phyloP scores from a whole-genome alignment of 2,888 invertebrate species.

The Eledone cirrhosa region DNA sequence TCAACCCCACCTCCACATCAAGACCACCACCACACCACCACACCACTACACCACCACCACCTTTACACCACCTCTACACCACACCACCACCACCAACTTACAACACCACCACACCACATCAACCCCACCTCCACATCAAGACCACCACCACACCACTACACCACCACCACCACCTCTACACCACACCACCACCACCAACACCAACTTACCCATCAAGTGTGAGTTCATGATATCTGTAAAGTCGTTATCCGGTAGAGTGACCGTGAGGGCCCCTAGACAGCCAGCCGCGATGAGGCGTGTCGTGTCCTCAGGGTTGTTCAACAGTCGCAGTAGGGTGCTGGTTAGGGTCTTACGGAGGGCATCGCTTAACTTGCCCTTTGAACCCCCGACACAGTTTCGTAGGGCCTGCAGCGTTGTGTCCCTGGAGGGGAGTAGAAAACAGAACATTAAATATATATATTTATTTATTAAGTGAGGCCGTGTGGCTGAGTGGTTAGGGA shows the following conservation, averaged over 20 bases:
- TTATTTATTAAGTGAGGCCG: too few species aligned
- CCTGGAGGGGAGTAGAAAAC: constrained; percentile 66
- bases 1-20: too few species aligned
- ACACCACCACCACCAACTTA: too few species aligned
- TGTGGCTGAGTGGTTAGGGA: too few species aligned
- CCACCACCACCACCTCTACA: too few species aligned
- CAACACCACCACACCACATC: too few species aligned
- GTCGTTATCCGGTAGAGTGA: constrained; percentile 78
- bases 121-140: too few species aligned
- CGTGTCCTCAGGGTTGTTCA: constrained; percentile 76
- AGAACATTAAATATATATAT: too few species aligned
- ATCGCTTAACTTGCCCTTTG: constrained; percentile 89
- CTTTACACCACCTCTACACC: too few species aligned
- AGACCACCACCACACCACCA: too few species aligned
- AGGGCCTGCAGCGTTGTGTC: constrained; percentile 94
- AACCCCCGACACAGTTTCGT: constrained; percentile 82
- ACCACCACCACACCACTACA: too few species aligned
- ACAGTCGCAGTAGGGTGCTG: constrained; percentile 72
- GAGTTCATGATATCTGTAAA: constrained; percentile 78
- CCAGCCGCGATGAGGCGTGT: constrained; percentile 86
- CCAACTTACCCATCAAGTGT: constrained; percentile 76
- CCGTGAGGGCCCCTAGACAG: constrained; percentile 85
- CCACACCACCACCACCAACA: not conserved
- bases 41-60: too few species aligned
- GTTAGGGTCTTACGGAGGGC: constrained; percentile 75